These are phyloP conservation scores for Patella caerulea DNA, from an alignment of 2,888 invertebrate genomes.

Conservation along the genomic window DNA sequence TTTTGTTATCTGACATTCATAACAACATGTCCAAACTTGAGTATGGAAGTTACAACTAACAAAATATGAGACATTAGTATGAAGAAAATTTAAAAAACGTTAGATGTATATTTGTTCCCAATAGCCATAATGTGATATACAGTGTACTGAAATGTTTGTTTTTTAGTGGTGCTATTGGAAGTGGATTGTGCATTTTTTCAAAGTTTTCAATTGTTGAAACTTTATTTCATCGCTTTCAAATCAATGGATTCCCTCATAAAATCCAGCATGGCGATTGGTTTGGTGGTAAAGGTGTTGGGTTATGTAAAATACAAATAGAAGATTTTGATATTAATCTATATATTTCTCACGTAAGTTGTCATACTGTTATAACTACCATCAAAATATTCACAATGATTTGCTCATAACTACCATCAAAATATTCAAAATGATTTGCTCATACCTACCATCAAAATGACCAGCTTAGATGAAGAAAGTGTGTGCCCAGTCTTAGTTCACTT, in stretches of 20 bases:
- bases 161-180: slow-evolving; percentile 68
- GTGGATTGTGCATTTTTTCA: slow-evolving; percentile 70
- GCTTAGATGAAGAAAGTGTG: too few species aligned
- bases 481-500: too few species aligned
- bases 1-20: too few species aligned
- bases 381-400: too few species aligned
- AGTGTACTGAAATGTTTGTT: slow-evolving; percentile 76
- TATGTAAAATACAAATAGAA: slow-evolving; percentile 70
- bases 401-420: not conserved
- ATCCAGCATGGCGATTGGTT: slow-evolving; percentile 99
- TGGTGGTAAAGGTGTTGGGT: slow-evolving; percentile 86
- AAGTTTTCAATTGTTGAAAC: slow-evolving; percentile 77
- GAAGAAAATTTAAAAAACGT: not conserved
- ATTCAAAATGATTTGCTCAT: too few species aligned
- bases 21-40: not conserved
- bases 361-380: not conserved
- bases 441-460: too few species aligned
- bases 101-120: not conserved
- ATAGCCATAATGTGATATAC: too few species aligned
- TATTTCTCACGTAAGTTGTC: slow-evolving; percentile 88
- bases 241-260: slow-evolving; percentile 98
- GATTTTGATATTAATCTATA: slow-evolving; percentile 85
- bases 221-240: slow-evolving; percentile 91
- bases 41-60: too few species aligned
- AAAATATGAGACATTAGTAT: too few species aligned